Percentiles rank a stretch among this genome's conserved stretches.
Evolutionary conservation across 37 sponge, comb jelly and placozoan species (phyloP).

Genomic region (Bolinopsis microptera): DNA sequence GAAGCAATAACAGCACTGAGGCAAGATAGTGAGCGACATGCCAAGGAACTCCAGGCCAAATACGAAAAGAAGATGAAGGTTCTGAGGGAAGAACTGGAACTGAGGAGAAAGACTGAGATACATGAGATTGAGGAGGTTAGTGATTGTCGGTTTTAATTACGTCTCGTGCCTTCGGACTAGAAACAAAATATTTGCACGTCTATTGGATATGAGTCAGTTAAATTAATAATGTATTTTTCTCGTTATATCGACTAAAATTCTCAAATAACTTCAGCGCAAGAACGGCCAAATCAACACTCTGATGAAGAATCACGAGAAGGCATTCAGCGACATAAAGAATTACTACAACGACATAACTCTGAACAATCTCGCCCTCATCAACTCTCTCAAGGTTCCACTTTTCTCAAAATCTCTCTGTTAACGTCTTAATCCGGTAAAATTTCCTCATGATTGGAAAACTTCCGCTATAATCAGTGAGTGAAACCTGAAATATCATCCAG

Average conservation of each 20-base stretch:
- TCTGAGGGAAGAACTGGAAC: conserved; percentile 93
- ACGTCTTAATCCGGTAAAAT: background rate
- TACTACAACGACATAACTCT: conserved; percentile 99
- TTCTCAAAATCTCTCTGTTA: background rate
- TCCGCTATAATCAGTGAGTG: background rate
- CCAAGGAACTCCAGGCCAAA: conserved; percentile 83
- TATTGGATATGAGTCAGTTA: too few species aligned
- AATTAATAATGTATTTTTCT: too few species aligned
- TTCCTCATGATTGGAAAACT: background rate
- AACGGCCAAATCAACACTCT: conserved; percentile 94
- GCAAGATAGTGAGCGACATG: conserved; percentile 79
- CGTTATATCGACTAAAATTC: too few species aligned
- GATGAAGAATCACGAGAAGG: conserved; percentile 99
- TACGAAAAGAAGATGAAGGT: conserved; percentile 86
- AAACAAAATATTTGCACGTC: too few species aligned
- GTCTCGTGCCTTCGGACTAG: too few species aligned
- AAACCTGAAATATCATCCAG: conserved; percentile 64
- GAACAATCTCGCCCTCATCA: conserved; percentile 97
- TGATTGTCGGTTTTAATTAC: background rate
- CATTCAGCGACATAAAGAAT: conserved; percentile 98
- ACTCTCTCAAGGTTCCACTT: conserved; percentile 98
- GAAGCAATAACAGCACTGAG: conserved; percentile 77
- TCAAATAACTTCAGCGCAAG: conserved; percentile 80
- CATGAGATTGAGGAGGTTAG: conserved; percentile 97
- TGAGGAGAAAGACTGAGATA: conserved; percentile 92